Base-by-base conservation (phyloP, 2,797 vertebrate species). In the Sternotherus odoratus region DNA sequence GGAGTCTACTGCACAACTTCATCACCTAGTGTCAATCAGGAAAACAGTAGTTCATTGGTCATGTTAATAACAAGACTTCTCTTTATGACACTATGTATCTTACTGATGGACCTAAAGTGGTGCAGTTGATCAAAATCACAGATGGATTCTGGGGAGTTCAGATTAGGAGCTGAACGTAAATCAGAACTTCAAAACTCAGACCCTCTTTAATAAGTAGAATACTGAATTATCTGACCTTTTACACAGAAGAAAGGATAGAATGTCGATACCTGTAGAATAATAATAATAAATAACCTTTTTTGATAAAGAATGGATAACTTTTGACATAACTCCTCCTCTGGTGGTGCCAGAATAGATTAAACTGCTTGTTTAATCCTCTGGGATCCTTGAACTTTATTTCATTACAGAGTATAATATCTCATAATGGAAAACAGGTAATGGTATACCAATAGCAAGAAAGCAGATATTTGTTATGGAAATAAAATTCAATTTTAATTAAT, bases 401-500 rank as follows among this genome's bases (percentile, higher is more conserved):
- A 94, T 96, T 95, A 93, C 2, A 12, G 82, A 77, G 72, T 83
- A 75, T 96, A 97, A 95, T 97, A 95, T 93, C 86, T 95, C 24
- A 49, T 96, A 95, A 97, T 96, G 91, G 94, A 93, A 97, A 96
- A 88, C 87, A 92, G 79, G 95, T 96, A 98, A 96, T 77, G 94
- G 95, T 93, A 49, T 92, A 89, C 60, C 86, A 94, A 94, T 81
- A 90, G 87, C 94, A 96, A 97, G 95, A 93, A 96, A 96, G 95
- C 93, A 96, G 95, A 92, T 50, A 93, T 92, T 96, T 96, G 88
- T 85, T 96, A 95, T 97, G 97, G 95, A 97, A 97, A 96, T 96
- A 95, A 94, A 96, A 96, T 95, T 96, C 88, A 85, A 86, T 97
- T 98, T 97, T 96, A 97, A 98, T 98, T 97, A 97, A 97, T 97